A percentile compares a stretch with the other conserved stretches of the same genome.
phyloP scores from a whole-genome alignment of 2,797 vertebrate species.

The Coregonus suidteri region DNA sequence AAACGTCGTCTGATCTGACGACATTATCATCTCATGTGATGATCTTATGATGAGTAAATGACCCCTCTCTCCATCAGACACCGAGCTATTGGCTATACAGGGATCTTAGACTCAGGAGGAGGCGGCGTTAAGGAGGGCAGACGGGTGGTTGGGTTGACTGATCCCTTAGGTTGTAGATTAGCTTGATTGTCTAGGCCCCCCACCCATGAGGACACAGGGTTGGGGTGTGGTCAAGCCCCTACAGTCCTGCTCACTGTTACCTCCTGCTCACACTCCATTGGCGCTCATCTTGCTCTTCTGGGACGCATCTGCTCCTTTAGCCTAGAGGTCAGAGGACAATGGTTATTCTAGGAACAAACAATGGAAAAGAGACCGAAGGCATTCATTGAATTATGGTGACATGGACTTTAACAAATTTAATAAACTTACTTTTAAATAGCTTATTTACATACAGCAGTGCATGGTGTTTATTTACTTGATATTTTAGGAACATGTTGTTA shows the following conservation, averaged over 20 bases:
- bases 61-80: background rate
- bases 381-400: background rate
- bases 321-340: slow-evolving; percentile 54
- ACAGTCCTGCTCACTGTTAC: slow-evolving; percentile 11
- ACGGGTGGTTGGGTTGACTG: background rate
- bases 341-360: background rate
- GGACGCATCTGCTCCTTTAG: slow-evolving; percentile 75
- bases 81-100: background rate
- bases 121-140: too few species aligned
- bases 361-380: background rate
- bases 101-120: too few species aligned
- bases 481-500: too few species aligned
- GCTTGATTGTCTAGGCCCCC: background rate
- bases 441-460: background rate
- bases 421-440: too few species aligned
- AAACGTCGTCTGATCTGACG: background rate
- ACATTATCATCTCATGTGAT: background rate
- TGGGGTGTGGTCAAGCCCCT: background rate
- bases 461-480: too few species aligned
- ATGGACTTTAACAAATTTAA: background rate
- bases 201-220: too few species aligned
- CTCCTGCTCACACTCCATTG: slow-evolving; percentile 70
- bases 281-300: slow-evolving; percentile 81
- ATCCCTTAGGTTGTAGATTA: background rate
- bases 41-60: background rate